Evolutionary conservation across 2,888 invertebrate genomes (phyloP), one percentile per base, ranked within the genome.

Genomic region (Diloba caeruleocephala): DNA sequence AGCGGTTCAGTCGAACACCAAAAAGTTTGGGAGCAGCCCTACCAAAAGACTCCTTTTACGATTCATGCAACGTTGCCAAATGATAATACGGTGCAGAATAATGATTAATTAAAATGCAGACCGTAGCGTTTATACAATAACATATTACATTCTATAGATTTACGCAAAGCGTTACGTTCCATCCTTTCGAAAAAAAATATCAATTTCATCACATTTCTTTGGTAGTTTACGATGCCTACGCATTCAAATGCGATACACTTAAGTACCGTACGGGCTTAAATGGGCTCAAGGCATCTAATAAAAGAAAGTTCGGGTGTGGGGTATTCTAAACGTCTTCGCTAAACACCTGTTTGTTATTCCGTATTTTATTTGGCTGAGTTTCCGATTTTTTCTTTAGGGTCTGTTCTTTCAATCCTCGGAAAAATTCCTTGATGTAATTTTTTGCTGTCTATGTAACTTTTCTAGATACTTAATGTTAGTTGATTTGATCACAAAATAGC

Each of bases 301-400:
- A 82, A 82, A 76, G 68, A 66, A 71, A 68, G 72, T 75, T 63
- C 60, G 55, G 37, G 54, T 60, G 57, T 34, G 60, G 63, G 59
- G 59, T 61, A 43, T 68, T 67, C 55, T 56, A 69, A 71, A 65
- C 55, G 69, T 68, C 63, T 68, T 70, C 67, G 68, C 62, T 78
- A 73, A 78, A 76, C 76, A 80, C 78, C 78, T 78, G 76, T 71
- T 81, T 78, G 72, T 77, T 79, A 77, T 78, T 78, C 69, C 60
- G 62, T 45, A 64, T 71, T 73, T 53, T 62, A 63, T 68, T 65
- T 64, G 57, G 60, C 62, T 41, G 62, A 67, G 53, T 61, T 63
- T 37, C 41, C 41, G 48, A 57, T 51, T 45, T 63, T 54, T 53
- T 54, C 60, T 70, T 61, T 33, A 36, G 42, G 49, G 52, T 55